Percentiles rank a stretch among this genome's conserved stretches.
phyloP scores from a whole-genome alignment of 2,888 invertebrate genomes.

The Micoletzkya japonica region DNA sequence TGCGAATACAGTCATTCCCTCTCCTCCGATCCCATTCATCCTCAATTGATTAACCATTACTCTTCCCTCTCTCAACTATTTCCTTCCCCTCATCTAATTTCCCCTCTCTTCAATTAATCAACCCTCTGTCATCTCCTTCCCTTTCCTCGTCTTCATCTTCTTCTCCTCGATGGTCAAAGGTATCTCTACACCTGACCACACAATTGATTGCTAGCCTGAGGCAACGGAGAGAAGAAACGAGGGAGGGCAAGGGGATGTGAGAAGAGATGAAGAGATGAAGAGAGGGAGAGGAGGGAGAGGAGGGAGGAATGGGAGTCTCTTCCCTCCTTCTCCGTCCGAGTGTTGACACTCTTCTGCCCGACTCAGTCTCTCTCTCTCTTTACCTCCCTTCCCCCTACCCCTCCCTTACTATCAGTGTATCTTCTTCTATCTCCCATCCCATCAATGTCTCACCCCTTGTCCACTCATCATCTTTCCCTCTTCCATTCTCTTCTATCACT shows the following conservation, averaged over 20 bases:
- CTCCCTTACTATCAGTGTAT: background rate
- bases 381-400: constrained; percentile 6
- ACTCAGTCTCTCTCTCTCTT: constrained; percentile 8
- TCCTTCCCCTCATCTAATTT: too few species aligned
- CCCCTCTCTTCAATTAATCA: too few species aligned
- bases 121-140: background rate
- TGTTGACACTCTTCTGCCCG: background rate
- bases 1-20: constrained; percentile 17
- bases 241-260: background rate
- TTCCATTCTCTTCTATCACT: constrained; percentile 5
- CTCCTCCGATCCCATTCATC: background rate
- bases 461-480: background rate
- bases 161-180: too few species aligned
- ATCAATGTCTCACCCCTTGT: background rate
- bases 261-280: background rate
- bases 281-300: background rate
- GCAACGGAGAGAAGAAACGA: constrained; percentile 9
- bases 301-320: background rate
- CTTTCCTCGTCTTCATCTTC: background rate
- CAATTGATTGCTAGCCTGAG: too few species aligned
- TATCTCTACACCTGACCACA: too few species aligned
- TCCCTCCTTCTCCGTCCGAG: background rate
- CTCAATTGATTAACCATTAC: too few species aligned
- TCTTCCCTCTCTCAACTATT: too few species aligned
- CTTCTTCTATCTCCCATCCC: background rate